A percentile compares a stretch with the other conserved stretches of the same genome.
Evolutionary conservation across 2,113 vertebrate species (phyloP).

Genomic region (Oncorhynchus gorbuscha): DNA sequence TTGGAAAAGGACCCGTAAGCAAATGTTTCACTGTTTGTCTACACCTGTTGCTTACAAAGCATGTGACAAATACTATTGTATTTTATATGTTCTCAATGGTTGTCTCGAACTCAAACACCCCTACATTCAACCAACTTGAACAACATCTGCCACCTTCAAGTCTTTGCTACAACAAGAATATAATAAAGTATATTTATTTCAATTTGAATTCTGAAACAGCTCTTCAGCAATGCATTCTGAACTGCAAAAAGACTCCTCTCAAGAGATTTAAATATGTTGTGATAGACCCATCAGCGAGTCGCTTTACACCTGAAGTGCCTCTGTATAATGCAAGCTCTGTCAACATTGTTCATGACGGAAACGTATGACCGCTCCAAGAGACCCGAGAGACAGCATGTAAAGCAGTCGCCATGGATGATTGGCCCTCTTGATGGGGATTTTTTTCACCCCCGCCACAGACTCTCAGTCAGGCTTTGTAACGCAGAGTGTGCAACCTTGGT

Average conservation of each 20-base stretch:
- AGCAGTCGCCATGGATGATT: conserved; percentile 4
- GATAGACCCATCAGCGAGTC: conserved; percentile 17
- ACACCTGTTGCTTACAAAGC: too few species aligned
- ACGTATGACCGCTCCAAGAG: conserved; percentile 7
- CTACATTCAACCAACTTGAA: not conserved
- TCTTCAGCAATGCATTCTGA: too few species aligned
- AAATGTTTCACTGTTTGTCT: too few species aligned
- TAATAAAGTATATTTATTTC: too few species aligned
- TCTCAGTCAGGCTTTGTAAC: conserved; percentile 7
- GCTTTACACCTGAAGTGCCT: not conserved
- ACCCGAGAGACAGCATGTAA: not conserved
- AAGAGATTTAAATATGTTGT: not conserved
- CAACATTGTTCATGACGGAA: conserved; percentile 10
- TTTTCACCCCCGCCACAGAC: not conserved
- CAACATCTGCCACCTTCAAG: not conserved
- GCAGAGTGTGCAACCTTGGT: conserved; percentile 26
- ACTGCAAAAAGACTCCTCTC: too few species aligned
- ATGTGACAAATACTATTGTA: too few species aligned
- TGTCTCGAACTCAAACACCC: not conserved
- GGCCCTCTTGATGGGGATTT: conserved; percentile 2
- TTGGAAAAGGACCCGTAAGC: too few species aligned
- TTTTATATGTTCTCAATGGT: not conserved
- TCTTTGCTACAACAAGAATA: too few species aligned
- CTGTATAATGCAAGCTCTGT: conserved; percentile 8
- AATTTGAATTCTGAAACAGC: too few species aligned